These are phyloP conservation scores for Pristionchus arcanus DNA, from an alignment of 2,888 invertebrate genomes.

Conservation along the genomic window DNA sequence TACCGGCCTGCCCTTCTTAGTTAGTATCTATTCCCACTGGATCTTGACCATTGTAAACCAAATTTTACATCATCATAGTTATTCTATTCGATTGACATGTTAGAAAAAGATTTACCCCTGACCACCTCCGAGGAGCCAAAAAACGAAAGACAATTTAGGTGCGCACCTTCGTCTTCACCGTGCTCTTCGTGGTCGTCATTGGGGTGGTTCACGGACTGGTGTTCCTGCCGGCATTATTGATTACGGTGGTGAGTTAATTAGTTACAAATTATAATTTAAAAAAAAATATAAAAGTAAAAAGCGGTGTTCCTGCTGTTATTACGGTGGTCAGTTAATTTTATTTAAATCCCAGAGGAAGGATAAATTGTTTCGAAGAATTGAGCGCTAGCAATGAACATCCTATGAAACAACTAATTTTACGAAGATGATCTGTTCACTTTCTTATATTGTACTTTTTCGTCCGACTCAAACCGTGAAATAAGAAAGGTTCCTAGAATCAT, in stretches of 20 bases:
- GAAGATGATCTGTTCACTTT: too few relatives aligned
- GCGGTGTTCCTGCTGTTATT: background rate
- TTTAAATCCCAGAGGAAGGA: too few relatives aligned
- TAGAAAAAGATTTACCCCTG: background rate
- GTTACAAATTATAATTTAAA: too few relatives aligned
- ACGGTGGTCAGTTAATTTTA: background rate
- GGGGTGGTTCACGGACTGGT: constrained; percentile 74
- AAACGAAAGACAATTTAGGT: constrained; percentile 19
- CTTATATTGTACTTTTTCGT: too few relatives aligned
- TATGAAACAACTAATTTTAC: too few relatives aligned
- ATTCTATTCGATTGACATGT: background rate
- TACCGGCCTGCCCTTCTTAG: too few relatives aligned
- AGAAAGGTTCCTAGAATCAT: too few relatives aligned
- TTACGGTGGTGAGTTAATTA: constrained; percentile 62
- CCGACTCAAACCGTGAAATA: too few relatives aligned
- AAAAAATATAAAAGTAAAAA: too few relatives aligned
- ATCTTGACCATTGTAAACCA: too few relatives aligned
- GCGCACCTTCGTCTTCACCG: constrained; percentile 76
- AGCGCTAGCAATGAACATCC: background rate
- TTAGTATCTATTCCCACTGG: too few relatives aligned
- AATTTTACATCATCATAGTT: too few relatives aligned
- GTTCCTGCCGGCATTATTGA: constrained; percentile 75
- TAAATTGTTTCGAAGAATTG: background rate
- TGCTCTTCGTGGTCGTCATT: constrained; percentile 74
- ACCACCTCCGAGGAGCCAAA: background rate